These are phyloP conservation scores for Chelon labrosus DNA, from an alignment of 2,797 vertebrate genomes.

Conservation along the genomic window DNA sequence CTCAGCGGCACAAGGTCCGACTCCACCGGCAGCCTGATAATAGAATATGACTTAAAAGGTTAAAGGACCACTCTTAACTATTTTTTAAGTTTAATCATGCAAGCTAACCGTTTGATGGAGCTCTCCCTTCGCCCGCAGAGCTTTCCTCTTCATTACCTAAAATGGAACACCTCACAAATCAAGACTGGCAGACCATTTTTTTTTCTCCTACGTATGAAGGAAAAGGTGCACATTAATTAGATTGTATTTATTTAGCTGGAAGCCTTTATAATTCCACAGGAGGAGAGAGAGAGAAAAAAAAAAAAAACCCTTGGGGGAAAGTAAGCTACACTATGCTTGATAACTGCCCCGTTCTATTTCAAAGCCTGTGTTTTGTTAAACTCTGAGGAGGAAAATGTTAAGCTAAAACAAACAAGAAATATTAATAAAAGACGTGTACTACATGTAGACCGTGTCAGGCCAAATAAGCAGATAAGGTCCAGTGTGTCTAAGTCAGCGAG, in stretches of 20 bases:
- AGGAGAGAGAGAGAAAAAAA: conserved; percentile 11
- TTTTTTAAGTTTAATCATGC: conserved; percentile 78
- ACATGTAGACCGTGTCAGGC: neutral
- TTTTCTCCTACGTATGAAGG: conserved; percentile 62
- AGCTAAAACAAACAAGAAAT: conserved; percentile 7
- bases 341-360: conserved; percentile 51
- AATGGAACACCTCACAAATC: conserved; percentile 81
- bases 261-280: conserved; percentile 71
- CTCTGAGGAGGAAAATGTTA: conserved; percentile 30
- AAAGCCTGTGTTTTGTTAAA: conserved; percentile 41
- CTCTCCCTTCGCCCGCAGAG: conserved; percentile 54
- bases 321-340: conserved; percentile 29
- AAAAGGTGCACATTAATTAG: conserved; percentile 81
- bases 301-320: conserved; percentile 29
- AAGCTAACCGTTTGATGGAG: conserved; percentile 68
- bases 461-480: conserved; percentile 19
- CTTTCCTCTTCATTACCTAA: conserved; percentile 80
- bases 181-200: conserved; percentile 77
- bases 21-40: conserved; percentile 63
- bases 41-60: conserved; percentile 76
- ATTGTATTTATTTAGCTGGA: conserved; percentile 83
- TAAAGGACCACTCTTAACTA: conserved; percentile 73
- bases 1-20: conserved; percentile 20
- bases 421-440: conserved; percentile 4
- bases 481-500: neutral